These are phyloP conservation scores for Montifringilla adamsi DNA, from an alignment of 2,113 vertebrate genomes.

Conservation along the genomic window DNA sequence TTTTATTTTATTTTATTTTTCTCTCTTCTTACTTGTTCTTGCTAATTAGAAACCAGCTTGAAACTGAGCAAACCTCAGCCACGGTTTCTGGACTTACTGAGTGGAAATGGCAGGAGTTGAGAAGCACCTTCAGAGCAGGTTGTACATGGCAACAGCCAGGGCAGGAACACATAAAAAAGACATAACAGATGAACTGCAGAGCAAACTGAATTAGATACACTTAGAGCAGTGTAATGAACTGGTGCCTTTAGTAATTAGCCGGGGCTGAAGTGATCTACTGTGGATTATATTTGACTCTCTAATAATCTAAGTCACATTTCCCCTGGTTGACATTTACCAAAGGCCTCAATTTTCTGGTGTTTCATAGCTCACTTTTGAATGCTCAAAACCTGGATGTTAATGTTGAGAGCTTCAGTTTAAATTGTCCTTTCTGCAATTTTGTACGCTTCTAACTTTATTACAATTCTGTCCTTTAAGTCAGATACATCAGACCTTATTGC, in stretches of 20 bases:
- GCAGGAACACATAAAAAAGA: background rate
- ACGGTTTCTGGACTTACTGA: background rate
- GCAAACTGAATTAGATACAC: slow-evolving; percentile 58
- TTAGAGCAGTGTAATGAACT: slow-evolving; percentile 58
- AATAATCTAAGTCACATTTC: slow-evolving; percentile 58
- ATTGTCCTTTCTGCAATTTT: slow-evolving; percentile 47
- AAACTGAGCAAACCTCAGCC: background rate
- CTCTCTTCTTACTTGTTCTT: background rate
- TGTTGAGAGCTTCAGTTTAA: slow-evolving; percentile 21
- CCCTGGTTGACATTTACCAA: slow-evolving; percentile 58
- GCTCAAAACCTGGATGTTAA: slow-evolving; percentile 32
- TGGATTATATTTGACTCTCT: slow-evolving; percentile 61
- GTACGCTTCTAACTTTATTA: slow-evolving; percentile 17
- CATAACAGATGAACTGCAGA: slow-evolving; percentile 47
- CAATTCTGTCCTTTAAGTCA: slow-evolving; percentile 48
- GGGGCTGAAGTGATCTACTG: slow-evolving; percentile 42
- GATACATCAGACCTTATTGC: slow-evolving; percentile 2
- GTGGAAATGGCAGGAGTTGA: background rate
- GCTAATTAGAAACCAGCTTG: background rate
- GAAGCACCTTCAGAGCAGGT: background rate
- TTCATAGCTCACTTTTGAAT: slow-evolving; percentile 49
- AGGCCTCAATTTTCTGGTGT: slow-evolving; percentile 48
- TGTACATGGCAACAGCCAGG: background rate
- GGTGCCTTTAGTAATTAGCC: slow-evolving; percentile 63
- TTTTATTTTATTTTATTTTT: background rate